Percentiles rank a stretch among this genome's conserved stretches.
phyloP scores from a whole-genome alignment of 2,797 vertebrate genomes.

The Coilia nasus region DNA sequence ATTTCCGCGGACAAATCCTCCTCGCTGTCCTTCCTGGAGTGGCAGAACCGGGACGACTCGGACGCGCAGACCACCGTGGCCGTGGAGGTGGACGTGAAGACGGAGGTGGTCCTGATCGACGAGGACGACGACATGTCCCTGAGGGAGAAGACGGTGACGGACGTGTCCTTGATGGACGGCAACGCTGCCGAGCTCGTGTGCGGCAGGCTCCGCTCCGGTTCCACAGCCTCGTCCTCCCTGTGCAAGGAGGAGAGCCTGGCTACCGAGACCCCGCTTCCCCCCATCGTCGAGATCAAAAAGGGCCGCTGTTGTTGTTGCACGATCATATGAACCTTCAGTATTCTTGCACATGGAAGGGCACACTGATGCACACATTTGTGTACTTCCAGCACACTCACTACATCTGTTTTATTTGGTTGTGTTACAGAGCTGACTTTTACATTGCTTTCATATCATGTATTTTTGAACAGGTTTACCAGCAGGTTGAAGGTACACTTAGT shows the following conservation, averaged over 20 bases:
- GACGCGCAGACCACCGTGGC: conserved; percentile 82
- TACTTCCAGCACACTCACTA: background rate
- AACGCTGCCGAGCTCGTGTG: conserved; percentile 91
- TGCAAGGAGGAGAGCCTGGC: conserved; percentile 69
- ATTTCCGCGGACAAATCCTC: conserved; percentile 82
- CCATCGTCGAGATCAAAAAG: conserved; percentile 12
- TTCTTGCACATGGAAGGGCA: background rate
- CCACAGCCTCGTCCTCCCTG: conserved; percentile 85
- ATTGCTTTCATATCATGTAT: background rate
- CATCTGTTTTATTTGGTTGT: background rate
- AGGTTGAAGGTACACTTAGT: background rate
- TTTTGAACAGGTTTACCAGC: background rate
- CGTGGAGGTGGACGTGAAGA: conserved; percentile 83
- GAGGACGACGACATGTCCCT: conserved; percentile 95
- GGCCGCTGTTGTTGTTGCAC: conserved; percentile 68
- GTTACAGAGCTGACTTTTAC: background rate
- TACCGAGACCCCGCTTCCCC: conserved; percentile 41
- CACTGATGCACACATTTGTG: background rate
- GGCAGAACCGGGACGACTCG: conserved; percentile 82
- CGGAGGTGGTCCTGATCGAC: conserved; percentile 90
- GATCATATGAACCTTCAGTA: conserved; percentile 61
- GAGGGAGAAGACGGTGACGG: conserved; percentile 92
- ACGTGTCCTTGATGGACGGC: conserved; percentile 86
- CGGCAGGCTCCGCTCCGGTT: conserved; percentile 80
- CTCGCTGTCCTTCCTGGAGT: conserved; percentile 88